Evolutionary conservation across 1,140 invertebrate species (phyloP).

Genomic region (Plodia interpunctella): DNA sequence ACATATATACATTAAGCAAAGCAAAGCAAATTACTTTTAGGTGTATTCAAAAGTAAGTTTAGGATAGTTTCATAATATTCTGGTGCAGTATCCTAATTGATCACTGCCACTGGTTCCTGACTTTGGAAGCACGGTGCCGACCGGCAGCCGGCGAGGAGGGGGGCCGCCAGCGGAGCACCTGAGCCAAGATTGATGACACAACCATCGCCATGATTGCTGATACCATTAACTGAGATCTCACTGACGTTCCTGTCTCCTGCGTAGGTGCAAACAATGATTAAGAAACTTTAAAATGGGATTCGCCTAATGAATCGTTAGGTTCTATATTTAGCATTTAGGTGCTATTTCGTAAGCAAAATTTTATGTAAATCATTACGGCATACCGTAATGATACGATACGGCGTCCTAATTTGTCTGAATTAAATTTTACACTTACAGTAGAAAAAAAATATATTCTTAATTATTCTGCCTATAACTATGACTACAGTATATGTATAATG

Average conservation of each 20-base stretch:
- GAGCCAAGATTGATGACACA: conserved; percentile 59
- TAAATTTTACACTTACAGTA: too few relatives aligned
- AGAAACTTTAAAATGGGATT: conserved; percentile 10
- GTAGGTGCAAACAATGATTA: conserved; percentile 15
- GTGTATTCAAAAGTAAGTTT: background rate
- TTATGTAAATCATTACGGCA: too few relatives aligned
- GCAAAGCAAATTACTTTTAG: too few relatives aligned
- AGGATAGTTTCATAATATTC: background rate
- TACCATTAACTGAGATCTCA: conserved; percentile 24
- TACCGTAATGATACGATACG: too few relatives aligned
- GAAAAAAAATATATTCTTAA: too few relatives aligned
- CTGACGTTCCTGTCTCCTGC: conserved; percentile 6
- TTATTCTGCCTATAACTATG: too few relatives aligned
- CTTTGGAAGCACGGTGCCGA: conserved; percentile 22
- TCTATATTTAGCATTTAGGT: too few relatives aligned
- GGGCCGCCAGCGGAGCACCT: conserved; percentile 37
- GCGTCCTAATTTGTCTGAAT: too few relatives aligned
- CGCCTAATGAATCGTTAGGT: background rate
- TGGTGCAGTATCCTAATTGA: background rate
- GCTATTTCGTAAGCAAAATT: too few relatives aligned
- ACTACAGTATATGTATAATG: too few relatives aligned
- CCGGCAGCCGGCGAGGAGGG: conserved; percentile 15
- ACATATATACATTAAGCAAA: too few relatives aligned
- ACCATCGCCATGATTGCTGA: conserved; percentile 54
- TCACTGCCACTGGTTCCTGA: conserved; percentile 23